Percentiles rank a stretch among this genome's conserved stretches.
Conservation (phyloP, 2,888 invertebrate species). For the Diadegma fenestrale region DNA sequence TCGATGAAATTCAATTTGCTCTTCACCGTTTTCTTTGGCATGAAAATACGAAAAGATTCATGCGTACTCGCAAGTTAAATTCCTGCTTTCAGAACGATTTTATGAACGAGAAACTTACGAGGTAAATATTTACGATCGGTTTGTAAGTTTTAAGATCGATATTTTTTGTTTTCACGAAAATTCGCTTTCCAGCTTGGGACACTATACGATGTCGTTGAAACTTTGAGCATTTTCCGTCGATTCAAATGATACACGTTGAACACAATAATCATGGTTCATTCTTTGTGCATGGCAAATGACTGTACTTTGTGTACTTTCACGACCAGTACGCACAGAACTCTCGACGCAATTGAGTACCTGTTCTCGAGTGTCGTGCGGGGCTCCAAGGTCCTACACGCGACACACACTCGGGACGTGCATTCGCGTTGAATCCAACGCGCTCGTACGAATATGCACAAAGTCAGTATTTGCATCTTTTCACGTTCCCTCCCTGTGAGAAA, state of each 20-base stretch:
- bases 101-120: too few relatives aligned
- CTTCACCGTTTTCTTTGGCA: too few relatives aligned
- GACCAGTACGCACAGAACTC: conserved; percentile 15
- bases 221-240: background rate
- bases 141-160: too few relatives aligned
- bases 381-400: conserved; percentile 61
- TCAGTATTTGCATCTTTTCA: conserved; percentile 25
- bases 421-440: conserved; percentile 28
- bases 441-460: background rate
- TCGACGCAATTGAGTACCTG: conserved; percentile 64
- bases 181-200: background rate
- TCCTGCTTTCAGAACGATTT: too few relatives aligned
- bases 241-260: background rate
- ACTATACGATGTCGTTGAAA: background rate
- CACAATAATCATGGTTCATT: background rate
- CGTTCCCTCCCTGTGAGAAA: conserved; percentile 22
- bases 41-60: too few relatives aligned
- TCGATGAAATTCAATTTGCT: too few relatives aligned
- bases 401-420: conserved; percentile 56
- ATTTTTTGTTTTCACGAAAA: background rate
- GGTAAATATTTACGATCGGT: too few relatives aligned
- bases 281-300: background rate
- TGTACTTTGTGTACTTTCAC: conserved; percentile 1
- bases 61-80: too few relatives aligned
- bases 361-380: conserved; percentile 58